Evolutionary conservation across 2,113 vertebrate genomes (phyloP).

Genomic region (Bothrops jararaca): DNA sequence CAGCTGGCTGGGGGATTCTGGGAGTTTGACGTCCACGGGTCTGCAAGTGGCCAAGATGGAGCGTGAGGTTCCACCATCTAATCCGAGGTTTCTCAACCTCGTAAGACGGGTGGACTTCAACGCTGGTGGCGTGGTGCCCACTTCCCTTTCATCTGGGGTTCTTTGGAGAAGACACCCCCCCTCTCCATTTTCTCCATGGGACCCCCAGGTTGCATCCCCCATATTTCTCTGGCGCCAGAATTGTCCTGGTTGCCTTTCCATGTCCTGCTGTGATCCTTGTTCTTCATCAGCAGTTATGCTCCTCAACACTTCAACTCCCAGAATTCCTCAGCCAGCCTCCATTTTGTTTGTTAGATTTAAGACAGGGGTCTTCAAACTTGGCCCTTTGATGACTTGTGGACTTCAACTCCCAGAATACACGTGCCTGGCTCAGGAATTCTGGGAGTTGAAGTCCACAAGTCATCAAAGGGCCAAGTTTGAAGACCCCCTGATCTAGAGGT

Average conservation of each 20-base stretch:
- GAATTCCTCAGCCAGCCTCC: too few relatives aligned
- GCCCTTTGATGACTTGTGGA: background rate
- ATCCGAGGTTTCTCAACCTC: background rate
- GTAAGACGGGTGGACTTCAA: background rate
- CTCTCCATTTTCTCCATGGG: rapidly evolving
- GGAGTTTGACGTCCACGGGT: background rate
- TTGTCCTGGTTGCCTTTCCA: too few relatives aligned
- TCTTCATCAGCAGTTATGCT: background rate
- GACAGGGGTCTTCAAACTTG: too few relatives aligned
- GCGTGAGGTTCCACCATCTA: background rate
- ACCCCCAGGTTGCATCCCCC: too few relatives aligned
- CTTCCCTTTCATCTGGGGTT: background rate
- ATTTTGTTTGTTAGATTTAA: too few relatives aligned
- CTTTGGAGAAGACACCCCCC: rapidly evolving
- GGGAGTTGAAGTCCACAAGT: too few relatives aligned
- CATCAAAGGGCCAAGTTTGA: too few relatives aligned
- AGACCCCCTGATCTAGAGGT: background rate
- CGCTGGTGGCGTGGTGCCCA: background rate
- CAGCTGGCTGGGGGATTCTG: background rate
- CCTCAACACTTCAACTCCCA: too few relatives aligned
- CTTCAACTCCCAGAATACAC: too few relatives aligned
- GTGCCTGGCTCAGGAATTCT: too few relatives aligned
- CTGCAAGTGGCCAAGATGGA: background rate
- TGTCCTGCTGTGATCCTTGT: background rate
- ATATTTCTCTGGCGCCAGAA: background rate